These are phyloP conservation scores for Troglohyphantes excavatus DNA, from an alignment of 2,888 invertebrate species.

Conservation along the genomic window DNA sequence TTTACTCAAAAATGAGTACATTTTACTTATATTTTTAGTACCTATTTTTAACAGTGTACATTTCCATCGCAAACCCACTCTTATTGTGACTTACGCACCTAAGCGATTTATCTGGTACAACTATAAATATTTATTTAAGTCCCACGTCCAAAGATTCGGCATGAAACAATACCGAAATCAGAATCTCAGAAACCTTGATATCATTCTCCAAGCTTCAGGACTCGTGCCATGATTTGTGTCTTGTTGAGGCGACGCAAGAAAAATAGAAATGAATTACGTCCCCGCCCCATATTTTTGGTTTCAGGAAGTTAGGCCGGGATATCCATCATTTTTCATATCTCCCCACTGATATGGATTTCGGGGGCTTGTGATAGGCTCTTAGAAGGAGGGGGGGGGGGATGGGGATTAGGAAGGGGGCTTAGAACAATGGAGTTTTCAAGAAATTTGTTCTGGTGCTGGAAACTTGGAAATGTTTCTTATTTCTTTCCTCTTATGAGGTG, in stretches of 20 bases:
- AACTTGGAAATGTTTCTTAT: conserved; percentile 28
- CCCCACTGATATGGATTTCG: conserved; percentile 53
- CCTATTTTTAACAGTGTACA: no score
- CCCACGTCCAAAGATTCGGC: background rate
- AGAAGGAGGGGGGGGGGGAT: conserved; percentile 3
- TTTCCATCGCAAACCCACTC: no score
- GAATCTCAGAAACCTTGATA: background rate
- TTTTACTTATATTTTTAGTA: no score
- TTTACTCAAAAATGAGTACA: no score
- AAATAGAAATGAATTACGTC: conserved; percentile 45
- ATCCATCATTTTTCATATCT: conserved; percentile 66
- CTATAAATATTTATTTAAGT: background rate
- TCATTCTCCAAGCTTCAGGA: background rate
- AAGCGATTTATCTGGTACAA: no score
- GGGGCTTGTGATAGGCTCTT: conserved; percentile 17
- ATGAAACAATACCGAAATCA: background rate
- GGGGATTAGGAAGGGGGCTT: conserved; percentile 41
- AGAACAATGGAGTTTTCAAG: conserved; percentile 51
- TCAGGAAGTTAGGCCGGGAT: conserved; percentile 40
- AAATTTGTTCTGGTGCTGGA: conserved; percentile 46
- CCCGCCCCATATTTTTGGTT: conserved; percentile 38
- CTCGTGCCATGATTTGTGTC: conserved; percentile 33
- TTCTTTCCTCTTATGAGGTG: conserved; percentile 8
- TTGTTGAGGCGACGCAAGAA: background rate
- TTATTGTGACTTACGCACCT: no score